phyloP scores from a whole-genome alignment of 2,797 vertebrate species.

The Ispidina picta region DNA sequence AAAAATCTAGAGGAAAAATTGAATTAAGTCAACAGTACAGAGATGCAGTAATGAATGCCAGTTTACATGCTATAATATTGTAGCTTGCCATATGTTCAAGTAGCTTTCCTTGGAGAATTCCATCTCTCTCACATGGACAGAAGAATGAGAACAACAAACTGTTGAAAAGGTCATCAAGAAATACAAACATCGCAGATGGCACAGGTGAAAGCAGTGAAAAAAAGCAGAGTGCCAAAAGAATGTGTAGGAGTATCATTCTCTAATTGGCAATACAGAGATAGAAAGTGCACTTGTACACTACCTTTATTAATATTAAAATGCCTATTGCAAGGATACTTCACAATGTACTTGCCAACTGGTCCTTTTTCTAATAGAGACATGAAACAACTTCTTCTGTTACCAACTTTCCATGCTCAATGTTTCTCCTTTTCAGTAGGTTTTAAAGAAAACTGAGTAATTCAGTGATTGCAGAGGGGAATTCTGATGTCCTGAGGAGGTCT shows the following conservation, averaged over 20 bases:
- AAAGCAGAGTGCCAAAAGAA: constrained; percentile 4
- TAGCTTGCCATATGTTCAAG: constrained; percentile 60
- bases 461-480: background rate
- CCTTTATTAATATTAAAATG: constrained; percentile 62
- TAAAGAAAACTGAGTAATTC: background rate
- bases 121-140: constrained; percentile 12
- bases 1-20: background rate
- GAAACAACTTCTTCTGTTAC: background rate
- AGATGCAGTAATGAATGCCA: constrained; percentile 45
- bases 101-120: constrained; percentile 54
- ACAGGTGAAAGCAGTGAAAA: constrained; percentile 56
- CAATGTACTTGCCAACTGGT: constrained; percentile 17
- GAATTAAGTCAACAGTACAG: background rate
- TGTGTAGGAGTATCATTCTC: constrained; percentile 20
- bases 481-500: background rate
- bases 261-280: constrained; percentile 32
- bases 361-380: constrained; percentile 17
- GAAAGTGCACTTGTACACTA: constrained; percentile 9
- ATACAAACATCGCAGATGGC: constrained; percentile 64
- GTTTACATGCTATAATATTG: constrained; percentile 30
- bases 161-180: constrained; percentile 64
- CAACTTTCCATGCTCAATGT: background rate
- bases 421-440: background rate
- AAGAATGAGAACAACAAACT: constrained; percentile 65
- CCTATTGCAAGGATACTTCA: constrained; percentile 6